Percentiles rank a stretch among this genome's conserved stretches.
Evolutionary conservation across 1,140 invertebrate species (phyloP).

Genomic region (Drosophila sp.): DNA sequence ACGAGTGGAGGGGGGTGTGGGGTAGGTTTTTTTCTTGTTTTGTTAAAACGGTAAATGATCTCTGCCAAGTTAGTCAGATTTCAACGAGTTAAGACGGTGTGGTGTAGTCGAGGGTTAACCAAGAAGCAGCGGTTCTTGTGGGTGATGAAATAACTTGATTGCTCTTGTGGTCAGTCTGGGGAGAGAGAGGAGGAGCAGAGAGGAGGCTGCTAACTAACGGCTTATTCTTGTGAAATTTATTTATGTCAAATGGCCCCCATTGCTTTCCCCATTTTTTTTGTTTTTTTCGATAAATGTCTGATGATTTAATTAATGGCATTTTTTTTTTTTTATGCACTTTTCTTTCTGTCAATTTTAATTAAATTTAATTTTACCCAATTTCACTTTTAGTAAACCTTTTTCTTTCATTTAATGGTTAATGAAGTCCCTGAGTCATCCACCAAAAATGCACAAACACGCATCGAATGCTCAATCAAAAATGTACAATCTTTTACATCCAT

Average conservation of each 20-base stretch:
- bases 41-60: conserved; percentile 71
- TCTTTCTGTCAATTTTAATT: conserved; percentile 44
- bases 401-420: background rate
- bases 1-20: too few species aligned
- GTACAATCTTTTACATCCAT: background rate
- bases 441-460: too few species aligned
- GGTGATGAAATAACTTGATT: conserved; percentile 71
- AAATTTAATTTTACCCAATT: conserved; percentile 36
- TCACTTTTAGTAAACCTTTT: conserved; percentile 14
- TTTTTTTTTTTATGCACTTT: background rate
- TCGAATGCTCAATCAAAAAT: background rate
- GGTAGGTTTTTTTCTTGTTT: conserved; percentile 1
- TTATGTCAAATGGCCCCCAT: conserved; percentile 21
- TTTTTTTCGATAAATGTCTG: conserved; percentile 5
- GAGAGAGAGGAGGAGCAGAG: background rate
- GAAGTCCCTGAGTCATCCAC: conserved; percentile 38
- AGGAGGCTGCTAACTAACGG: conserved; percentile 42
- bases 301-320: conserved; percentile 13
- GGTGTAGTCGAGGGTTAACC: conserved; percentile 24
- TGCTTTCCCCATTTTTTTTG: background rate
- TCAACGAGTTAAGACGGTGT: conserved; percentile 54
- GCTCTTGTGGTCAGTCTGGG: conserved; percentile 58
- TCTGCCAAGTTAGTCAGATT: conserved; percentile 60
- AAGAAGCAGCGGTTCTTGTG: conserved; percentile 42
- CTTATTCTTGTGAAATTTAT: conserved; percentile 30